phyloP scores from a whole-genome alignment of 2,113 vertebrate species.

The Myotis brandtii region DNA sequence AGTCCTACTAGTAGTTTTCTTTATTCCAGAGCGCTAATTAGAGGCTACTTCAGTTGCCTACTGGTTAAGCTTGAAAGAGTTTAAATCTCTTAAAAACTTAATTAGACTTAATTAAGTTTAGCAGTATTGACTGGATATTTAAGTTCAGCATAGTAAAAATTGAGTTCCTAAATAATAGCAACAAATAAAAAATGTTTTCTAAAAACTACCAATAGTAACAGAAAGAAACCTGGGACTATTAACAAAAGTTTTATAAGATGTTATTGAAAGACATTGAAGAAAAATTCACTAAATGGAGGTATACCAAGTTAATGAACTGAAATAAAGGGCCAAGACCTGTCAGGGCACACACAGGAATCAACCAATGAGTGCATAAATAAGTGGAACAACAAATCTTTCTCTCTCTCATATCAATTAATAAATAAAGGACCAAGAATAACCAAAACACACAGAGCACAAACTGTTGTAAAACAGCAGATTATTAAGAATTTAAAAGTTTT shows the following conservation, averaged over 20 bases:
- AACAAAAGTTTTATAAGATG: conserved; percentile 36
- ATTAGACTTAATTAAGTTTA: neutral
- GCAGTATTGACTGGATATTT: neutral
- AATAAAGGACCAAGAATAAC: conserved; percentile 29
- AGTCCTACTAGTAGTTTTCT: neutral
- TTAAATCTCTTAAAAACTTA: conserved; percentile 51
- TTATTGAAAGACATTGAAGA: neutral
- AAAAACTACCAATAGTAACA: neutral
- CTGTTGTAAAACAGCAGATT: conserved; percentile 21
- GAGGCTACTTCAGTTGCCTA: neutral
- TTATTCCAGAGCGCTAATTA: neutral
- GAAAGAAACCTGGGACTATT: neutral
- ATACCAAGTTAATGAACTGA: neutral
- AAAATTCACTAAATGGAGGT: neutral
- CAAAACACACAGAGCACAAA: neutral
- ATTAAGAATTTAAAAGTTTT: neutral
- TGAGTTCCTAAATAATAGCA: conserved; percentile 16
- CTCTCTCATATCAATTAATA: neutral
- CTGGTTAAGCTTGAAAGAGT: neutral
- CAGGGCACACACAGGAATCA: neutral
- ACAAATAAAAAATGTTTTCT: neutral
- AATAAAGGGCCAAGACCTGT: neutral
- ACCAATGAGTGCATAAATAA: neutral
- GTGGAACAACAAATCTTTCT: neutral
- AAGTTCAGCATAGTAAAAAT: conserved; percentile 39